Evolutionary conservation across 2,113 vertebrate genomes (phyloP).

Genomic region (Notothenia coriiceps): DNA sequence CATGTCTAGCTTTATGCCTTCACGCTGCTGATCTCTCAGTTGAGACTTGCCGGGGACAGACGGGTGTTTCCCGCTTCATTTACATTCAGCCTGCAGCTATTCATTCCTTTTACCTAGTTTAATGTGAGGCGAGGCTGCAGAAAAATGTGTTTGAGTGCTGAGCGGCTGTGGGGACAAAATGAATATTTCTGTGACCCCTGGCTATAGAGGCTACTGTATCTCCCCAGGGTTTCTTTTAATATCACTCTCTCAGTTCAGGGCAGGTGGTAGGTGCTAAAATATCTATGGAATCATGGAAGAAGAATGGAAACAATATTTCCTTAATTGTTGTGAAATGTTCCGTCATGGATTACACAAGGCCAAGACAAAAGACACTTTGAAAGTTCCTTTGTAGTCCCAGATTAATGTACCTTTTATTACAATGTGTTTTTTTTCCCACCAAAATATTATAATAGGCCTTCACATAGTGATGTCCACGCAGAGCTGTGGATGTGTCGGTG

Average conservation of each 20-base stretch:
- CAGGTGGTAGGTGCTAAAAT: conserved; percentile 39
- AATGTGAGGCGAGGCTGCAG: conserved; percentile 60
- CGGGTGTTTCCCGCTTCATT: conserved; percentile 68
- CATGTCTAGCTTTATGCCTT: not conserved
- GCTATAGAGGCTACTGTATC: not conserved
- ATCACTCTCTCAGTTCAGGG: not conserved
- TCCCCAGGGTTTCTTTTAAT: not conserved
- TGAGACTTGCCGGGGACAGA: conserved; percentile 62
- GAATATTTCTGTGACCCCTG: conserved; percentile 35
- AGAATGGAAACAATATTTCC: not conserved
- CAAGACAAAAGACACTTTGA: not conserved
- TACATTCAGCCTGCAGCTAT: conserved; percentile 64
- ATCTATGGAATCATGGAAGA: not conserved
- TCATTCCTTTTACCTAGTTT: conserved; percentile 70
- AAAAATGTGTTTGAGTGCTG: conserved; percentile 35
- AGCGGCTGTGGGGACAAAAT: conserved; percentile 7
- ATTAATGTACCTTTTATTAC: too few species aligned
- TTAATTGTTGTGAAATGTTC: not conserved
- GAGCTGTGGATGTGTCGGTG: conserved; percentile 24
- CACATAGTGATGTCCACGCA: not conserved
- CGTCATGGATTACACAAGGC: not conserved
- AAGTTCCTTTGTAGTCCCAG: too few species aligned
- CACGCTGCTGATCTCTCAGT: conserved; percentile 20
- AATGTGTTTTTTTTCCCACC: not conserved
- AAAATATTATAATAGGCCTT: not conserved